phyloP scores from a whole-genome alignment of 2,113 vertebrate genomes.

The Benthochromis sp. region DNA sequence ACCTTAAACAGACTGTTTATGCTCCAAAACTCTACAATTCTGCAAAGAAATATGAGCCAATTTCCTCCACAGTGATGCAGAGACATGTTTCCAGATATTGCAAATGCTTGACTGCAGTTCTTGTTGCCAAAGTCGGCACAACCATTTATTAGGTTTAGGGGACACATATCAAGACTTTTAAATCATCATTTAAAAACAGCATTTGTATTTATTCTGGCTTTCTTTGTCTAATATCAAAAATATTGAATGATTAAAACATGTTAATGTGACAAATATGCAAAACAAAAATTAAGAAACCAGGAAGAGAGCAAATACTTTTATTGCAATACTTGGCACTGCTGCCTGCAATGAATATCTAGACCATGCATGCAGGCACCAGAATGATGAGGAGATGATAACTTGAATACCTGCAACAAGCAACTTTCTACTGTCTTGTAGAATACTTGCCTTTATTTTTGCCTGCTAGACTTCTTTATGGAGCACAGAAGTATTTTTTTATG shows the following conservation, averaged over 20 bases:
- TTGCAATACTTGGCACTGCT: neutral
- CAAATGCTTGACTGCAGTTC: neutral
- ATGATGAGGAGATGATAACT: neutral
- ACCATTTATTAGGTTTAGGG: neutral
- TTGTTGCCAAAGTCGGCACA: neutral
- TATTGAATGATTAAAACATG: neutral
- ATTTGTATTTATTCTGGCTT: neutral
- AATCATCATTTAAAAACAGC: neutral
- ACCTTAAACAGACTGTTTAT: neutral
- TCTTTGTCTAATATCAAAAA: neutral
- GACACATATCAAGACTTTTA: neutral
- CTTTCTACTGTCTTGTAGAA: neutral
- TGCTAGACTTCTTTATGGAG: neutral
- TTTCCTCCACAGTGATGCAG: neutral
- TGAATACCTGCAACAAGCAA: neutral
- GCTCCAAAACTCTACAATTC: neutral
- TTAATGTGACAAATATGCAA: neutral
- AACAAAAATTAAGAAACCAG: neutral
- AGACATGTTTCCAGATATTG: neutral
- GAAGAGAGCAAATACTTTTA: neutral
- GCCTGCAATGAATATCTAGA: neutral
- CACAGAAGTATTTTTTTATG: neutral
- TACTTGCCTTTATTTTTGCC: neutral
- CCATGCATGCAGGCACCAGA: neutral
- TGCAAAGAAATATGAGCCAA: neutral